These are phyloP conservation scores for Thermophis baileyi DNA, from an alignment of 2,113 vertebrate genomes.

Conservation along the genomic window DNA sequence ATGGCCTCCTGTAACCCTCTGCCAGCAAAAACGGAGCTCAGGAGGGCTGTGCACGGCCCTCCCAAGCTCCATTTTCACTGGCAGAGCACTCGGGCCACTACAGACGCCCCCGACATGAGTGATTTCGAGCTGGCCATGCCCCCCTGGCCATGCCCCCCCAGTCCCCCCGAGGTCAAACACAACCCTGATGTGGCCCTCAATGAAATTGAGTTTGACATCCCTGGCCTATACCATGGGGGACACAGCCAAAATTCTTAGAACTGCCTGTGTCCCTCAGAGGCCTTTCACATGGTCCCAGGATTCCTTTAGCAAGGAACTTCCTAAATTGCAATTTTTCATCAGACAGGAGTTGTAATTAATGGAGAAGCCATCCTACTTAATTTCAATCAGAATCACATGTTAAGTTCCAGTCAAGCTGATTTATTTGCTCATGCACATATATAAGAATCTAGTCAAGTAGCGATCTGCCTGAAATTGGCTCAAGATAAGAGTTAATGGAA, in stretches of 20 bases:
- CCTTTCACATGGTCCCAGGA: background rate
- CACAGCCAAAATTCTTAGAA: background rate
- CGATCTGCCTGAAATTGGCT: background rate
- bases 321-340: background rate
- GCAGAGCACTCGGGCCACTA: no score
- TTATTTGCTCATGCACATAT: background rate
- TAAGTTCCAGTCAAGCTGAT: background rate
- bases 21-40: no score
- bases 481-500: background rate
- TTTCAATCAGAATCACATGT: background rate
- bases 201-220: no score
- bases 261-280: background rate
- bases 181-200: no score
- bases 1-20: no score
- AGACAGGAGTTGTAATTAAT: background rate
- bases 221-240: background rate
- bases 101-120: no score
- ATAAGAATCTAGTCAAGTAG: background rate
- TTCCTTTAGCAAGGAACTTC: background rate
- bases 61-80: no score
- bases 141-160: no score
- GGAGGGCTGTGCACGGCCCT: no score
- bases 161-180: no score
- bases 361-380: background rate
- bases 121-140: no score